A percentile compares a stretch with the other conserved stretches of the same genome.
These are phyloP conservation scores for Brachirus orientalis DNA, from an alignment of 2,113 vertebrate genomes.

Conservation along the genomic window DNA sequence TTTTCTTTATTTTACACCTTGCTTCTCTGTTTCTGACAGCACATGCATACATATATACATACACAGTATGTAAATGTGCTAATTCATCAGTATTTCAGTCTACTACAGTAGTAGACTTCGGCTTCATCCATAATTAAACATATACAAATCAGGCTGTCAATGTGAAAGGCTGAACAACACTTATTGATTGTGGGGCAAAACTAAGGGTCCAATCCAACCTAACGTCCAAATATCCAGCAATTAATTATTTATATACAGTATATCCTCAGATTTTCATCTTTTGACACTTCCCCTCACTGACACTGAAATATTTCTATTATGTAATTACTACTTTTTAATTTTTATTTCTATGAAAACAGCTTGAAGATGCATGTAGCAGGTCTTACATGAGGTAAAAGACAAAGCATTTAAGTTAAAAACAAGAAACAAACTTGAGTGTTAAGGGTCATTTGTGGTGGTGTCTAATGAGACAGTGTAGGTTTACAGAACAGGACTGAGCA, in stretches of 20 bases:
- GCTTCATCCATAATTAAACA: slow-evolving; percentile 61
- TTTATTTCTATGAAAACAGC: background rate
- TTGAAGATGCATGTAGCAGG: background rate
- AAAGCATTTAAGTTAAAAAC: no score
- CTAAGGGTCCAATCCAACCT: slow-evolving; percentile 25
- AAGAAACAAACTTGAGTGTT: no score
- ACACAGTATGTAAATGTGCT: slow-evolving; percentile 1
- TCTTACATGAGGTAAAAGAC: no score
- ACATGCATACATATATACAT: slow-evolving; percentile 3
- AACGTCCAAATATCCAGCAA: slow-evolving; percentile 35
- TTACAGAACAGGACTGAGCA: background rate
- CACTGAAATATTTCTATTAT: background rate
- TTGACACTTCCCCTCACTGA: background rate
- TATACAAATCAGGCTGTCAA: slow-evolving; percentile 53
- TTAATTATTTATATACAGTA: slow-evolving; percentile 18
- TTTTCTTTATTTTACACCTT: background rate
- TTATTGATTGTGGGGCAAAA: slow-evolving; percentile 54
- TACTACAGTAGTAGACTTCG: slow-evolving; percentile 40
- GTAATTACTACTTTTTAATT: background rate
- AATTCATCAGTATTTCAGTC: slow-evolving; percentile 7
- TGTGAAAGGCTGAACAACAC: slow-evolving; percentile 26
- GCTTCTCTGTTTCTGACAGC: background rate
- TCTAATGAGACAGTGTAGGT: background rate
- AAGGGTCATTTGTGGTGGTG: background rate
- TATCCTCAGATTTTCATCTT: slow-evolving; percentile 15